phyloP scores from a whole-genome alignment of 1,140 invertebrate species.

The Temnothorax nylanderi region DNA sequence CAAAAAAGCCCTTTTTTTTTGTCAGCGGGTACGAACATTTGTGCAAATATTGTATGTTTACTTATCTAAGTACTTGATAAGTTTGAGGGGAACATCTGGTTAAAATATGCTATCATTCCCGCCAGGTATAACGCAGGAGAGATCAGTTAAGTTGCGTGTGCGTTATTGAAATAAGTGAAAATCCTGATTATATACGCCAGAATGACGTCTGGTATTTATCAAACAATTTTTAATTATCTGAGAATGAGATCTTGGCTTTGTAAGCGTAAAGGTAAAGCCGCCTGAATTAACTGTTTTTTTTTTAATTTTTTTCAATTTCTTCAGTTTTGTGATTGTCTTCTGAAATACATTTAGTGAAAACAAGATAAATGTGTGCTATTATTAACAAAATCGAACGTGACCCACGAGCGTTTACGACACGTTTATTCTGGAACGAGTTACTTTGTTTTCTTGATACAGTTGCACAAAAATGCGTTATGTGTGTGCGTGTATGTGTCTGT shows the following conservation, averaged over 20 bases:
- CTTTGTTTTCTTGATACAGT: not conserved
- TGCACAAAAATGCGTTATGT: not conserved
- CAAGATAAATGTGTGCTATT: not conserved
- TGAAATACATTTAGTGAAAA: not conserved
- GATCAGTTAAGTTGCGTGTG: conserved; percentile 63
- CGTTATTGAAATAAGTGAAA: conserved; percentile 71
- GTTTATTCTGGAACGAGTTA: not conserved
- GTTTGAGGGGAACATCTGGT: conserved; percentile 58
- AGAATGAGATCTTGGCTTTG: conserved; percentile 72
- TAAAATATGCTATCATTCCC: conserved; percentile 65
- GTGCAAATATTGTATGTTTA: conserved; percentile 79
- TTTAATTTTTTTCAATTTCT: not conserved
- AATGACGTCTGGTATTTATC: conserved; percentile 71
- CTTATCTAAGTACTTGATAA: conserved; percentile 75
- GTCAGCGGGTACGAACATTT: conserved; percentile 68
- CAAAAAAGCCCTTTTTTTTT: conserved; percentile 7
- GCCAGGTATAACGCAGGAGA: conserved; percentile 49
- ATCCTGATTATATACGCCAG: conserved; percentile 50
- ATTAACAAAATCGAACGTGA: not conserved
- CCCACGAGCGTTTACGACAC: not conserved
- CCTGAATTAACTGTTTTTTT: not conserved
- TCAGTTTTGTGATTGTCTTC: not conserved
- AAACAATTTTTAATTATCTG: conserved; percentile 72
- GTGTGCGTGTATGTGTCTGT: not conserved
- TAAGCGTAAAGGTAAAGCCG: conserved; percentile 74